Conservation (phyloP, 2,888 invertebrate genomes). For the Tipula vernalis region DNA sequence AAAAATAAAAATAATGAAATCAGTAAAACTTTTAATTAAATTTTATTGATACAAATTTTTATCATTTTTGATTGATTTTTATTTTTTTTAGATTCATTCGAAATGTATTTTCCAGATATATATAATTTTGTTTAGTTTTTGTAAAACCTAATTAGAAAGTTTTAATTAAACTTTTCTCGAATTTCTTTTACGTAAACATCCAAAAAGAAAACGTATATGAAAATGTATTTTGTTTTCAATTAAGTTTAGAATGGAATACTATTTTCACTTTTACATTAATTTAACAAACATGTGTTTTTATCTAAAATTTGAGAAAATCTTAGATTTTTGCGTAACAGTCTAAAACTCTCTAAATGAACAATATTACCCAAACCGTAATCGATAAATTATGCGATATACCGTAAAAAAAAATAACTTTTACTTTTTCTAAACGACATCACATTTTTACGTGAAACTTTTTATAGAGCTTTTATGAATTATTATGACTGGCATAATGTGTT, state of each 20-base stretch:
- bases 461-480: conserved; percentile 4
- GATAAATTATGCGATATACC: not conserved
- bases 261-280: not conserved
- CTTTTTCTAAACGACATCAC: not conserved
- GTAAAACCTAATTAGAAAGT: not conserved
- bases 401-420: not conserved
- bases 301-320: no score
- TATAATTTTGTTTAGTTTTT: not conserved
- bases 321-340: no score
- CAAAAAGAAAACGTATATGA: not conserved
- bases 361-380: not conserved
- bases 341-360: not conserved
- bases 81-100: not conserved
- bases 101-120: not conserved
- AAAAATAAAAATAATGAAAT: not conserved
- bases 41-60: not conserved
- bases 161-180: not conserved
- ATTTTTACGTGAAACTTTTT: not conserved
- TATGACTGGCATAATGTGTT: not conserved
- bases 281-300: not conserved
- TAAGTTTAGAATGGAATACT: not conserved
- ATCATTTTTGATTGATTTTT: not conserved
- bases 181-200: not conserved
- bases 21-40: not conserved
- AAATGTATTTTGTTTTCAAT: not conserved